A percentile compares a stretch with the other conserved stretches of the same genome.
phyloP scores from a whole-genome alignment of 2,888 invertebrate species.

The Drosophila tripunctata region DNA sequence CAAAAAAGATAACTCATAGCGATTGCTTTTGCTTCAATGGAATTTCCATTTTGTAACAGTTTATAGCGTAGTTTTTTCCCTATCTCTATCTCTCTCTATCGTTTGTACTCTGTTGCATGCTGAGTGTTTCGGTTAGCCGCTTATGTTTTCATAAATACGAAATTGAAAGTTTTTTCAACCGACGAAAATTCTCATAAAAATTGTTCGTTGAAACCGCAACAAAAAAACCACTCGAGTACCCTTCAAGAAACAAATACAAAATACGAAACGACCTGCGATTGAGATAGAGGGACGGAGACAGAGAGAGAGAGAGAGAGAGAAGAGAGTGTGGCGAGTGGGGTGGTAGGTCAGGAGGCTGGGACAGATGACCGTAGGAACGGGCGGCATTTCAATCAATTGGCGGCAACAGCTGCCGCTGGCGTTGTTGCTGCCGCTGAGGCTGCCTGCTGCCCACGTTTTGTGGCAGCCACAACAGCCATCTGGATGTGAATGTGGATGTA shows the following conservation, averaged over 20 bases:
- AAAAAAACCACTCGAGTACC: slow-evolving; percentile 57
- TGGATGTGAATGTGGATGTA: slow-evolving; percentile 41
- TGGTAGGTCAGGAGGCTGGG: slow-evolving; percentile 29
- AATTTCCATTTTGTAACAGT: slow-evolving; percentile 77
- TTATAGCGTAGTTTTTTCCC: slow-evolving; percentile 47
- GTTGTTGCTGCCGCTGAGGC: slow-evolving; percentile 13
- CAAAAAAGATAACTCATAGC: slow-evolving; percentile 48
- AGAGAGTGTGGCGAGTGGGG: background rate
- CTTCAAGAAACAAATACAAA: slow-evolving; percentile 69
- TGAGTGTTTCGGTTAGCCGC: slow-evolving; percentile 31
- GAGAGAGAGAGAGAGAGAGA: background rate
- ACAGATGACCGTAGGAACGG: slow-evolving; percentile 44
- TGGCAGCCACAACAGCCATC: slow-evolving; percentile 48
- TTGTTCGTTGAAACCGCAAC: slow-evolving; percentile 69
- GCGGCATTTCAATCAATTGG: slow-evolving; percentile 80
- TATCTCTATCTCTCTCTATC: background rate
- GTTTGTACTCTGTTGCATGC: background rate
- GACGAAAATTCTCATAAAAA: slow-evolving; percentile 76
- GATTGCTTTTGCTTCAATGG: slow-evolving; percentile 66
- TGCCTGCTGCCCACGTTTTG: slow-evolving; percentile 63
- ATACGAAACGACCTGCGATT: slow-evolving; percentile 4
- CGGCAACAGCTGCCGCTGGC: slow-evolving; percentile 76
- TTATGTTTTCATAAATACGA: slow-evolving; percentile 71
- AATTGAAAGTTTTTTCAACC: slow-evolving; percentile 77
- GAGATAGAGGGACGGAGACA: background rate